Evolutionary conservation across 2,797 vertebrate genomes (phyloP).

Genomic region (Vultur gryphus): DNA sequence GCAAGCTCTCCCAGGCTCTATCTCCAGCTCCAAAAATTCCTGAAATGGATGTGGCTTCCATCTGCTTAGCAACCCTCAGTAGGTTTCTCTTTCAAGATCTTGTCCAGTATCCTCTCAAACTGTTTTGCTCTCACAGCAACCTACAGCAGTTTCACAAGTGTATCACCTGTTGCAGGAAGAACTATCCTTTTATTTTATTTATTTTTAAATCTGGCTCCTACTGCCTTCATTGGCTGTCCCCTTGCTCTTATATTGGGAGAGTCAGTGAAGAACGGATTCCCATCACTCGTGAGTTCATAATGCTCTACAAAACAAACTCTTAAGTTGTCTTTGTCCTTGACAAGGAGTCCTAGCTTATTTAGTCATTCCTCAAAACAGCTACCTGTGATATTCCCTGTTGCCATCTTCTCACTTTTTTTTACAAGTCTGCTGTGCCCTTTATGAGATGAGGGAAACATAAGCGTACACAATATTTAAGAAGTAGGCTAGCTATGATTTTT

Average conservation of each 20-base stretch:
- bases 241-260: background rate
- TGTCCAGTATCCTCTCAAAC: background rate
- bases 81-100: background rate
- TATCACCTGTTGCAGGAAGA: background rate
- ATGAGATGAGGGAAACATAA: background rate
- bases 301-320: background rate
- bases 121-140: background rate
- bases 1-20: background rate
- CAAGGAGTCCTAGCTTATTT: background rate
- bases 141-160: background rate
- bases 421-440: background rate
- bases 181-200: background rate
- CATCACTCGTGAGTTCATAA: background rate
- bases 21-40: background rate
- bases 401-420: background rate
- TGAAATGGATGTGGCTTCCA: background rate
- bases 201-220: background rate
- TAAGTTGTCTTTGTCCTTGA: background rate
- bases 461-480: background rate
- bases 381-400: background rate
- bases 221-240: background rate
- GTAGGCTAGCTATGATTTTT: background rate
- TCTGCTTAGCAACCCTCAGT: background rate
- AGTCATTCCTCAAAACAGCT: background rate
- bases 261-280: background rate